Evolutionary conservation across 2,113 vertebrate species (phyloP), one percentile per base, ranked within the genome.

Genomic region (Percina caprodes): DNA sequence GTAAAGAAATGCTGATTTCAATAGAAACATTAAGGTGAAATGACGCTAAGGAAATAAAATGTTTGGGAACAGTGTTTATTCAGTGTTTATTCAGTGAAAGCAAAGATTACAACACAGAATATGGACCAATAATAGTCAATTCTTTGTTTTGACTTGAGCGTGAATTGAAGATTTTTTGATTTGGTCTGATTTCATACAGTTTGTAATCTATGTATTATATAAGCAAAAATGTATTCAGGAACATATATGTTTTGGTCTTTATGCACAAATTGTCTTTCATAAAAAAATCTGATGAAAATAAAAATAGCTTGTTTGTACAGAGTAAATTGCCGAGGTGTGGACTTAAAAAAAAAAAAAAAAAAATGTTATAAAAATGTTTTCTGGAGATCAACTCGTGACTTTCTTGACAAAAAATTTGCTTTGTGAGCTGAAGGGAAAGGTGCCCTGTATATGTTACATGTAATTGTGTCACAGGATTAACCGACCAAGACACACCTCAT

Each of bases 1-100:
- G 76, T 91, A 55, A 91, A 91, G 70, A 91, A 89, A 87, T 92
- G 90, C 85, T 88, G 86, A 92, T 94, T 94, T 94, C 94, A 93
- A 92, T 89, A 88, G 88, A 89, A 92, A 89, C 52, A 76, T 82
- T 62, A 74, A 84, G 90, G 78, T 93, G 89, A 93, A 89, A 81
- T 94, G 80, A 92, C 4, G 65, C 88, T 89, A 92, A 86, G 77
- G 87, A 88, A 94, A 93, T 90, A 93, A 94, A 93, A 77, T 91
- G 88, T 88, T 90, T 93, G 90, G 91, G 88, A 85, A 51, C 58
- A 46, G 48, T 81, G 74, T 85, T 75, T 70, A 58, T 78, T 73
- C 58, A 46, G 48, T 81, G 74, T 85, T 75, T 70, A 58, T 78
- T 73, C 19, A 66, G 69, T 74, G 71, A 54, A 77, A 56, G 65